phyloP scores from a whole-genome alignment of 1,140 invertebrate species.

The Leptopilina boulardi region DNA sequence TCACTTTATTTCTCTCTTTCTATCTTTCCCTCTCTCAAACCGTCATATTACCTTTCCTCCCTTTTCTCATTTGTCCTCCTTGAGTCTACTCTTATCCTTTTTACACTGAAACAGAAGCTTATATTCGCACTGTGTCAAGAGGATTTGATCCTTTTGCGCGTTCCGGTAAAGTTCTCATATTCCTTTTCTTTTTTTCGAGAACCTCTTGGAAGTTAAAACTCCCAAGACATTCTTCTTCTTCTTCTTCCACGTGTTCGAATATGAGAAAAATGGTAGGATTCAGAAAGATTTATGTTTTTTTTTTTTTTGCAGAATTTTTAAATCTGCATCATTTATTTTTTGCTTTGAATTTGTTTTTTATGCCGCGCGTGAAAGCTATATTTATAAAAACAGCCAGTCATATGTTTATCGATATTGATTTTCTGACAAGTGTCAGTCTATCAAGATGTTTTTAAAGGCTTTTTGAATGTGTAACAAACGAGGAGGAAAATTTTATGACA shows the following conservation, averaged over 20 bases:
- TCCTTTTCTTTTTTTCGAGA: neutral
- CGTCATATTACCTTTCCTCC: neutral
- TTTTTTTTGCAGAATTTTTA: neutral
- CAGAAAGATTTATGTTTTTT: neutral
- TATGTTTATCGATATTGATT: constrained; percentile 11
- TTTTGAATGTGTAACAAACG: constrained; percentile 23
- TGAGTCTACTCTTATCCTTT: neutral
- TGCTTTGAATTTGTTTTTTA: no score
- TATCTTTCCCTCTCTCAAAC: neutral
- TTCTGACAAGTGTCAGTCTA: neutral
- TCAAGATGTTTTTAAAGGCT: constrained; percentile 14
- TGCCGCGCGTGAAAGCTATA: no score
- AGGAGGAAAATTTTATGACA: constrained; percentile 4
- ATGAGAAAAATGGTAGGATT: constrained; percentile 5
- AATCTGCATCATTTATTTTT: no score
- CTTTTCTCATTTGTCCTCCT: neutral
- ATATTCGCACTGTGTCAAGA: constrained; percentile 1
- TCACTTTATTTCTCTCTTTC: neutral
- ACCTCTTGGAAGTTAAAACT: constrained; percentile 8
- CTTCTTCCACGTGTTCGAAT: neutral
- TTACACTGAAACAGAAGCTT: neutral
- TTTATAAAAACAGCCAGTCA: neutral
- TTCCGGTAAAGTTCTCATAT: neutral
- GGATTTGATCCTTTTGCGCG: constrained; percentile 13
- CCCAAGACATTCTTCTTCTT: constrained; percentile 2